Conservation (phyloP, 2,888 invertebrate species). For the Plemyria rubiginata region DNA sequence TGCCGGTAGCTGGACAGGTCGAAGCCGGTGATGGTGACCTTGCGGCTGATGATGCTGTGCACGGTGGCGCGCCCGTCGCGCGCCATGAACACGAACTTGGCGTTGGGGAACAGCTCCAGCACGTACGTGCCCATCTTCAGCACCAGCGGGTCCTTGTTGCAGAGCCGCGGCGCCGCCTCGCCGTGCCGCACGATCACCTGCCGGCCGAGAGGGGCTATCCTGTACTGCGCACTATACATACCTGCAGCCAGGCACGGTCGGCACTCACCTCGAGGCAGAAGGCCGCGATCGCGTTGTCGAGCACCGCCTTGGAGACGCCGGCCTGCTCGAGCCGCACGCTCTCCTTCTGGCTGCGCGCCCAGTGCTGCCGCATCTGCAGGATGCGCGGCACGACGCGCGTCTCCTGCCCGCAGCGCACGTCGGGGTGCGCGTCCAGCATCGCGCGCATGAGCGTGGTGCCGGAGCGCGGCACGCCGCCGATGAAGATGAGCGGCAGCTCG, state of each 20-base stretch:
- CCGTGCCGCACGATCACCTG: conserved; percentile 96
- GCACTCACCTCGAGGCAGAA: conserved; percentile 94
- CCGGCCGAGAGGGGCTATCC: not conserved
- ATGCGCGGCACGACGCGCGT: conserved; percentile 98
- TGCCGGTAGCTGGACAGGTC: conserved; percentile 97
- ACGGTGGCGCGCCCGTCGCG: conserved; percentile 99
- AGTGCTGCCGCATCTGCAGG: conserved; percentile 97
- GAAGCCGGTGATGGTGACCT: conserved; percentile 95
- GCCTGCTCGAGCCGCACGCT: conserved; percentile 95
- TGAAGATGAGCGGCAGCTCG: conserved; percentile 97
- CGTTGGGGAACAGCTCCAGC: conserved; percentile 97
- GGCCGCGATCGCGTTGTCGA: conserved; percentile 98
- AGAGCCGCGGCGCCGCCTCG: conserved; percentile 96
- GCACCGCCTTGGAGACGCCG: conserved; percentile 95
- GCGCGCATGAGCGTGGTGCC: conserved; percentile 99
- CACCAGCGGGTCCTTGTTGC: conserved; percentile 99
- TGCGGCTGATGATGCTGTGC: conserved; percentile 98
- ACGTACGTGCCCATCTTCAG: conserved; percentile 98
- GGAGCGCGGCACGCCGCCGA: conserved; percentile 98
- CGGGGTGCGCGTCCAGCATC: conserved; percentile 99
- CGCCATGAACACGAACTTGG: conserved; percentile 99
- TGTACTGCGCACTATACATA: too few relatives aligned
- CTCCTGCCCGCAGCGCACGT: conserved; percentile 98
- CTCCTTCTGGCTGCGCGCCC: conserved; percentile 97
- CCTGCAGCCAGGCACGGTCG: not conserved